These are phyloP conservation scores for Rhombomys opimus DNA, from an alignment of 2,113 vertebrate genomes.

Conservation along the genomic window DNA sequence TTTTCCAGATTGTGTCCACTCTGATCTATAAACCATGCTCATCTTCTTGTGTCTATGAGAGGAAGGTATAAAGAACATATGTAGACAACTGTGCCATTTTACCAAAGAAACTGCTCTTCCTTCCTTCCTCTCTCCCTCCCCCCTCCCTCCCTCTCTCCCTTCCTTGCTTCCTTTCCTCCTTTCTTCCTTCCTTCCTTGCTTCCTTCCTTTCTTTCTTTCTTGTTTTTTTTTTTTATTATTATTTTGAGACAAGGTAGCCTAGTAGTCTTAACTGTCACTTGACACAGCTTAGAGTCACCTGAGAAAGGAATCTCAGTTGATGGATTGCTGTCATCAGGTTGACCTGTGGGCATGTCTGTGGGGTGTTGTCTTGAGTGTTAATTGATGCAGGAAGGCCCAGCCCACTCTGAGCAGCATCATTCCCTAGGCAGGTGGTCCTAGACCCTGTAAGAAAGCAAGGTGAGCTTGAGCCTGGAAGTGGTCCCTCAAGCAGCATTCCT, in stretches of 20 bases:
- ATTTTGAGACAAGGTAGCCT: not conserved
- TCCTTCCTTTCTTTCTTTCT: not conserved
- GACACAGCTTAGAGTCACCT: not conserved
- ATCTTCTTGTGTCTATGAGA: not conserved
- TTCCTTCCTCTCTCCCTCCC: too few species aligned
- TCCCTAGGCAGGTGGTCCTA: too few species aligned
- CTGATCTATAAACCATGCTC: not conserved
- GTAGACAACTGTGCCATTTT: not conserved
- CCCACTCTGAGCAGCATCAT: too few species aligned
- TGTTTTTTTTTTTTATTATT: too few species aligned
- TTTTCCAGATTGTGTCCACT: not conserved
- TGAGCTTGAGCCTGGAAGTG: not conserved
- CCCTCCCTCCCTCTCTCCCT: too few species aligned
- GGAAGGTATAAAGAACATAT: not conserved
- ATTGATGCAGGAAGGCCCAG: not conserved
- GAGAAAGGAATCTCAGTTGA: not conserved
- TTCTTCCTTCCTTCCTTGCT: too few species aligned
- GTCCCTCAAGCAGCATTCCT: too few species aligned
- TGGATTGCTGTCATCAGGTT: not conserved
- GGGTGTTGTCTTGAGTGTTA: not conserved
- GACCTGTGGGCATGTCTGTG: not conserved
- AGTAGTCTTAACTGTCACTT: not conserved
- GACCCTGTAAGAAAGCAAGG: not conserved
- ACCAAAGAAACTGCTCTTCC: not conserved
- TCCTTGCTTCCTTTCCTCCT: too few species aligned